Evolutionary conservation across 1,140 invertebrate genomes (phyloP).

Genomic region (Sycophaga agraensis): DNA sequence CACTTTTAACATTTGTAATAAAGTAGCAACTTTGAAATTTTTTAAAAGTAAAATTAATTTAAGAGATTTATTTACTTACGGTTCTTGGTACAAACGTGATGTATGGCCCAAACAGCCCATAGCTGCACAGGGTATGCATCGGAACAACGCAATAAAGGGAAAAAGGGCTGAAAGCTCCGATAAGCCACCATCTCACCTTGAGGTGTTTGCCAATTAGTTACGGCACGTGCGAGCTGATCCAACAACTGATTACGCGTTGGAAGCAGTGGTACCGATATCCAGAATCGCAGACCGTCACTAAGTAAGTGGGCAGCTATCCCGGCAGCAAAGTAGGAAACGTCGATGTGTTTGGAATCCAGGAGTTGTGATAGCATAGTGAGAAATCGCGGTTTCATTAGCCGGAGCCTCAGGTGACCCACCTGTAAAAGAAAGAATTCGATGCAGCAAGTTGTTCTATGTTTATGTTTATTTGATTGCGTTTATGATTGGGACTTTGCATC

Average conservation of each 20-base stretch:
- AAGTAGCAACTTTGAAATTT: no score
- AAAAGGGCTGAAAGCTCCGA: slow-evolving; percentile 78
- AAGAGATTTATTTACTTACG: slow-evolving; percentile 54
- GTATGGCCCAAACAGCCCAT: slow-evolving; percentile 83
- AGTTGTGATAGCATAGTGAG: slow-evolving; percentile 65
- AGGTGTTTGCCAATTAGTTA: slow-evolving; percentile 71
- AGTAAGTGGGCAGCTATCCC: slow-evolving; percentile 79
- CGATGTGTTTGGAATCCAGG: slow-evolving; percentile 70
- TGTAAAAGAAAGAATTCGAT: slow-evolving; percentile 27
- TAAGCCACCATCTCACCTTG: slow-evolving; percentile 83
- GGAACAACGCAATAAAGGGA: slow-evolving; percentile 65
- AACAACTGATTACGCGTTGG: slow-evolving; percentile 61
- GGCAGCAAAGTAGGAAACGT: slow-evolving; percentile 82
- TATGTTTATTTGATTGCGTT: no score
- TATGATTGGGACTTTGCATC: no score
- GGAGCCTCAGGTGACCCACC: slow-evolving; percentile 57
- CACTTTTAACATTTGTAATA: background rate
- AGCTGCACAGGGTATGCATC: slow-evolving; percentile 71
- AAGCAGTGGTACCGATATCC: slow-evolving; percentile 49
- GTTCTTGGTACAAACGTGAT: slow-evolving; percentile 81
- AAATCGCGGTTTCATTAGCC: slow-evolving; percentile 68
- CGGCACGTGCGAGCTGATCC: slow-evolving; percentile 61
- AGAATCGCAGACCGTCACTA: slow-evolving; percentile 62
- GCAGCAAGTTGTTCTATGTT: no score
- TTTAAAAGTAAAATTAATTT: no score